Percentiles rank a stretch among this genome's conserved stretches.
phyloP scores from a whole-genome alignment of 2,797 vertebrate genomes.

The Erethizon dorsatum region DNA sequence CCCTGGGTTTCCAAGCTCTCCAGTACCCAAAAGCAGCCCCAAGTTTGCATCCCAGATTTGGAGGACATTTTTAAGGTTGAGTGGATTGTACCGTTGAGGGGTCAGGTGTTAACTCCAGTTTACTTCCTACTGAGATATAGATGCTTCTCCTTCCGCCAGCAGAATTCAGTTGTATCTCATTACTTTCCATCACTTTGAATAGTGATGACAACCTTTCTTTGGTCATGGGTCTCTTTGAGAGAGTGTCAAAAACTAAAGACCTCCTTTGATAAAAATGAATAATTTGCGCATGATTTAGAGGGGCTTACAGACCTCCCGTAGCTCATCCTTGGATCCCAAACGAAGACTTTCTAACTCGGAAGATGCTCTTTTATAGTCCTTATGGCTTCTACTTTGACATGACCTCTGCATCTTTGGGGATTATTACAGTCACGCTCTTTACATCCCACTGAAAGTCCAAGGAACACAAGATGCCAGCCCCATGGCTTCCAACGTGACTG shows the following conservation, averaged over 20 bases:
- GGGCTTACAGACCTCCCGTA: neutral
- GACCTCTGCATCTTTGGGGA: neutral
- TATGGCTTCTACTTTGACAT: neutral
- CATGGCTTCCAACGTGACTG: neutral
- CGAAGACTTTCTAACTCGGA: neutral
- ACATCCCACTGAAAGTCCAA: neutral
- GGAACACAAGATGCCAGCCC: neutral
- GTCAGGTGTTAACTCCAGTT: neutral
- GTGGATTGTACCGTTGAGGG: neutral
- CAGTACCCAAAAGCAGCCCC: slow-evolving; percentile 10
- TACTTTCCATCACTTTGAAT: slow-evolving; percentile 26
- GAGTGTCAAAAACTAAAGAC: slow-evolving; percentile 25
- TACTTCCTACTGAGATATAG: neutral
- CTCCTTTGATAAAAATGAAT: slow-evolving; percentile 51
- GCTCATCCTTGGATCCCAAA: neutral
- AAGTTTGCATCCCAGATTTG: slow-evolving; percentile 14
- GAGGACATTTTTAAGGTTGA: slow-evolving; percentile 48
- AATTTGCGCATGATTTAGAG: neutral
- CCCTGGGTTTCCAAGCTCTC: neutral
- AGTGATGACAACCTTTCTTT: slow-evolving; percentile 16
- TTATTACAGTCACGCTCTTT: neutral
- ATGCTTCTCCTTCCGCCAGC: neutral
- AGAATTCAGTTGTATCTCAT: slow-evolving; percentile 11
- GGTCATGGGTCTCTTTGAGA: slow-evolving; percentile 53
- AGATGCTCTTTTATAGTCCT: neutral